Evolutionary conservation across 2,888 invertebrate genomes (phyloP), one percentile per base, ranked within the genome.

Genomic region (Venustoraphidia nigricollis): DNA sequence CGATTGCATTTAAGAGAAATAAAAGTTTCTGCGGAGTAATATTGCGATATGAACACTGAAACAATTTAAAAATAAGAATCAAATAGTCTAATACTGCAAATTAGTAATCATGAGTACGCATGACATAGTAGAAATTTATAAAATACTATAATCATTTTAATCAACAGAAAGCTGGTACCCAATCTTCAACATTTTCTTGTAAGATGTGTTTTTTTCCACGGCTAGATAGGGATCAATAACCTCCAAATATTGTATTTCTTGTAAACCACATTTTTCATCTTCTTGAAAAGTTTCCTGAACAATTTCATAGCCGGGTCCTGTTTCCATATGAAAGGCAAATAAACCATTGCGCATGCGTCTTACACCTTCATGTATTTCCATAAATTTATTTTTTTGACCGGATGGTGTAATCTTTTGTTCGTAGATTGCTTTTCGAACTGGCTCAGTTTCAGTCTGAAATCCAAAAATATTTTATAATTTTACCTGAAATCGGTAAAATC

Each of bases 261-360:
- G 72, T 8, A 84, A 62, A 0, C 79, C 81, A 59, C 85, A 85
- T 60, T 84, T 85, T 62, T 84, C 80, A 10, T 76, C 74, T 60
- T 84, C 84, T 11, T 71, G 65, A 57, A 79, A 84, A 44, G 76
- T 79, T 63, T 81, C 79, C 34, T 77, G 69, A 4, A 83, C 77
- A 44, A 82, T 66, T 60, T 82, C 79, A 59, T 83, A 84, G 0
- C 80, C 80, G 1, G 79, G 73, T 1, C 82, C 79, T 4, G 74
- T 72, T 64, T 83, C 83, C 69, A 80, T 79, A 60, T 84, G 81
- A 56, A 83, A 82, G 6, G 82, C 82, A 59, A 81, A 83, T 8
- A 81, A 60, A 5, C 80, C 81, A 64, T 73, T 67, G 55, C 73
- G 68, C 56, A 83, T 67, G 56, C 64, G 70, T 52, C 67, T 62